phyloP scores from a whole-genome alignment of 2,113 vertebrate species.

The Gallinago jamesoni region DNA sequence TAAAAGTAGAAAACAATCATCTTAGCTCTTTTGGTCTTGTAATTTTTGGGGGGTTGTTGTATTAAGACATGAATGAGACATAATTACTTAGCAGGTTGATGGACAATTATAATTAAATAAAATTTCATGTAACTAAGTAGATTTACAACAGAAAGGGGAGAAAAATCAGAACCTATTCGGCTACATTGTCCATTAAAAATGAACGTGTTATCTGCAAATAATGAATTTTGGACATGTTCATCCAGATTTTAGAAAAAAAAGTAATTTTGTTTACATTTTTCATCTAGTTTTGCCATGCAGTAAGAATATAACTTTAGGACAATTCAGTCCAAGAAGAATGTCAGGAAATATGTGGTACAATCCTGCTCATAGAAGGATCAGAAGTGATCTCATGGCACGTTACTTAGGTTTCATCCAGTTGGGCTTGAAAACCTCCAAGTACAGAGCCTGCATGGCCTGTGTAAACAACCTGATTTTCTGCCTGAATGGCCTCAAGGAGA shows the following conservation, averaged over 20 bases:
- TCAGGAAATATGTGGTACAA: neutral
- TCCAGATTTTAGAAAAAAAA: neutral
- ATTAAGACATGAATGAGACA: neutral
- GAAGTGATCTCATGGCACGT: neutral
- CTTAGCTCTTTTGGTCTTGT: neutral
- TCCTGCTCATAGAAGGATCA: neutral
- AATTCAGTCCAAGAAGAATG: neutral
- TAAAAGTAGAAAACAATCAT: neutral
- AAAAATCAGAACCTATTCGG: neutral
- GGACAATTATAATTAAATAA: neutral
- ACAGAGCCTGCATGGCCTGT: rapidly evolving
- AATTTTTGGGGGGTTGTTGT: neutral
- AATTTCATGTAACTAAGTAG: neutral
- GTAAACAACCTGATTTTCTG: neutral
- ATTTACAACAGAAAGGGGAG: neutral
- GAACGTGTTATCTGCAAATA: neutral
- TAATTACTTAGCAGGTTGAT: neutral
- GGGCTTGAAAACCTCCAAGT: neutral
- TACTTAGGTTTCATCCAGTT: neutral
- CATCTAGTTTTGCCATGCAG: neutral
- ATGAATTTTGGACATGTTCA: neutral
- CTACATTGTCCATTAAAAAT: neutral
- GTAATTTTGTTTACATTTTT: neutral
- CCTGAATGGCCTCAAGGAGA: neutral
- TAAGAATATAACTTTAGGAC: neutral